Conservation (phyloP, 35 echinoderm and acorn worm genomes). For the Stichopus chloronotus region DNA sequence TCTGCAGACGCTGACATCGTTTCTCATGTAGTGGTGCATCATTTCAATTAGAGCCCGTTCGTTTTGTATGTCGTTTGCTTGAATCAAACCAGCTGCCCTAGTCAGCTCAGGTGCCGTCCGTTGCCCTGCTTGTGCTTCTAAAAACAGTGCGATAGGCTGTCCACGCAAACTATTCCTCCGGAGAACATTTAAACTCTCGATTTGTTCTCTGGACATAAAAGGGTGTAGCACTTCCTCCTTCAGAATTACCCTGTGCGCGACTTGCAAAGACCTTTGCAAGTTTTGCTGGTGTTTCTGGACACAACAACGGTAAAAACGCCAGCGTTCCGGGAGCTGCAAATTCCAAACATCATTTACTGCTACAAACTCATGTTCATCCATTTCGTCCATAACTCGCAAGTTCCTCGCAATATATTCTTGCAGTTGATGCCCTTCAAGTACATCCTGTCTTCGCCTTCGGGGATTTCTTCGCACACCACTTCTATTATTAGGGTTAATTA, state of each 20-base stretch:
- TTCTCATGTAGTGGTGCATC: conserved; percentile 26
- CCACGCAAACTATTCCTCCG: background rate
- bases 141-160: background rate
- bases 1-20: background rate
- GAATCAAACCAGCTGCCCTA: background rate
- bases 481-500: conserved; percentile 36
- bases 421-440: conserved; percentile 1
- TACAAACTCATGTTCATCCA: background rate
- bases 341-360: conserved; percentile 38
- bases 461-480: background rate
- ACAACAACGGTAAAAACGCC: conserved; percentile 65
- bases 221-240: background rate
- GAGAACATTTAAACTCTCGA: background rate
- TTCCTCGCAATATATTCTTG: conserved; percentile 47
- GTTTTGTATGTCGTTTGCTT: background rate
- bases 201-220: background rate
- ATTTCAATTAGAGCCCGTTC: background rate
- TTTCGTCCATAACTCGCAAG: conserved; percentile 26
- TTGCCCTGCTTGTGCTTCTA: background rate
- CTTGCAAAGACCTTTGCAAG: background rate
- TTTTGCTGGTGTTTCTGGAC: conserved; percentile 15
- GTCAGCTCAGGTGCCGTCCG: background rate
- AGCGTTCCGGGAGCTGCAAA: conserved; percentile 8
- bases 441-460: conserved; percentile 2
- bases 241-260: conserved; percentile 25